Evolutionary conservation across 2,797 vertebrate species (phyloP).

Genomic region (Chelmon rostratus): DNA sequence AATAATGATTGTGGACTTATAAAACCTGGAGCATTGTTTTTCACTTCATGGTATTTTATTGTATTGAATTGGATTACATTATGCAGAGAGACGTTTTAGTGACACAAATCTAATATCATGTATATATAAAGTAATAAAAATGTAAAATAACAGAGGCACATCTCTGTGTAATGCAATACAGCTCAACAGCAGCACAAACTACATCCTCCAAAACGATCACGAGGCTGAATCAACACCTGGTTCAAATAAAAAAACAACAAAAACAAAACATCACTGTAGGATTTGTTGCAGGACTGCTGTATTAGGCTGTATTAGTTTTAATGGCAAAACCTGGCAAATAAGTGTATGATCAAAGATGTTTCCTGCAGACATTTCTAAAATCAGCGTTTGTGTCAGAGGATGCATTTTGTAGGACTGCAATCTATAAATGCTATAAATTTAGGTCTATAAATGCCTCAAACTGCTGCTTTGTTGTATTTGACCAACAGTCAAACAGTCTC

Average conservation of each 20-base stretch:
- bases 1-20: neutral
- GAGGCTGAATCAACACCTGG: neutral
- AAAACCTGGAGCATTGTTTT: neutral
- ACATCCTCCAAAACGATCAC: neutral
- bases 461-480: too few species aligned
- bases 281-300: too few species aligned
- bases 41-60: neutral
- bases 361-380: neutral
- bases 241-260: too few species aligned
- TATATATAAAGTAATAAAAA: neutral
- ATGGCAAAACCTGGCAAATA: neutral
- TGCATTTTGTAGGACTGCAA: neutral
- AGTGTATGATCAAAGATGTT: neutral
- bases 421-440: too few species aligned
- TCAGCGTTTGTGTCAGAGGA: neutral
- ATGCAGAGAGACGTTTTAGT: too few species aligned
- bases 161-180: neutral
- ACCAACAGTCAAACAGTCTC: neutral
- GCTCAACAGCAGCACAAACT: neutral
- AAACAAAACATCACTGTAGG: too few species aligned
- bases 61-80: too few species aligned
- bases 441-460: too few species aligned
- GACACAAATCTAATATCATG: too few species aligned
- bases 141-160: too few species aligned
- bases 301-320: too few species aligned